Evolutionary conservation across 2,888 invertebrate genomes (phyloP), one percentile per base, ranked within the genome.

Genomic region (Agrenia bidenticulata): DNA sequence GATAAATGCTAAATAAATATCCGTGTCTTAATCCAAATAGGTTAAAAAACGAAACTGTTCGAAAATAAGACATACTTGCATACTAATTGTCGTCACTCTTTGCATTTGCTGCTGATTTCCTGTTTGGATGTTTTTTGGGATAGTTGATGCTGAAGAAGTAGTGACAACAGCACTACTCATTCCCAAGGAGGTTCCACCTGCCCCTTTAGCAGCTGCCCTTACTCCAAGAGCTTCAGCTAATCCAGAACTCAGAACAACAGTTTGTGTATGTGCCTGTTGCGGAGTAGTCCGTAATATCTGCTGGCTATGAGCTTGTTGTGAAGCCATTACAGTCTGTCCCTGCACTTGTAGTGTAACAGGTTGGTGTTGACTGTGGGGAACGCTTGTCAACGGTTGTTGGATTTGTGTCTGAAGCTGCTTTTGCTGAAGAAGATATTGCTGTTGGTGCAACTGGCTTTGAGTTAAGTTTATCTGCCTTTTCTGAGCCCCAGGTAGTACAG

Each of bases 141-240:
- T n/a, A 55, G 13, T 17, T 57, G 67, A 32, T 54, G 53, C 1
- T 15, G 67, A 5, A 1, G 63, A 19, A 1, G 50, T 45, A 1
- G 60, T 57, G 27, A 41, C 58, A 2, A 58, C 61, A 2, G 58
- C n/a, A 55, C 51, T 24, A 4, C 54, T 11, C n/a, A 61, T 15
- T 19, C 49, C 27, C 1, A 61, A 27, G 1, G 67, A 32, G 1
- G 63, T 5, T 23, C 51, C 53, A 1, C 56, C 66, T n/a, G 57
- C 55, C 1, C 54, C 66, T n/a, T 21, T 58, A 2, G 61, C 60
- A 0, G 63, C 50, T 1, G 54, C 24, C 2, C 67, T 64, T 1
- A 67, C 66, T 1, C 64, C 63, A 2, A 68, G 41, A 13, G 71
- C 71, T 41, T 71, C 68, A 0, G 69, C 68, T 7, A 71, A 42